Evolutionary conservation across 1,140 invertebrate species (phyloP).

Genomic region (Apolygus lucorum): DNA sequence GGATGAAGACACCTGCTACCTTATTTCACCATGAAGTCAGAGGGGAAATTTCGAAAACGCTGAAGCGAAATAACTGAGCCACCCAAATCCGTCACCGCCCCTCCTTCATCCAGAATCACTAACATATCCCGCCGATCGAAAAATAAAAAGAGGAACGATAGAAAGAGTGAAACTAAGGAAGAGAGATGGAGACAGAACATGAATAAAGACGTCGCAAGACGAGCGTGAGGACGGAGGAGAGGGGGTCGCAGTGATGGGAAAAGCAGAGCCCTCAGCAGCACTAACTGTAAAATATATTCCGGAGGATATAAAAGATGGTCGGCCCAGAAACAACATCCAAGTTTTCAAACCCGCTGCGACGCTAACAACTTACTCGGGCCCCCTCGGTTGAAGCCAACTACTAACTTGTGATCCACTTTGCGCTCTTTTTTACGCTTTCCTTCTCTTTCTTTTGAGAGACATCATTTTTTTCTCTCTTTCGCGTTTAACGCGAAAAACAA

Average conservation of each 20-base stretch:
- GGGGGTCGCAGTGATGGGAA: background rate
- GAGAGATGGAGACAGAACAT: too few species aligned
- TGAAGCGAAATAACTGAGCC: too few species aligned
- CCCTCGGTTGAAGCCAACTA: background rate
- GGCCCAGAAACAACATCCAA: background rate
- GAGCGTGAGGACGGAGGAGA: background rate
- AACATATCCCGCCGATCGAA: too few species aligned
- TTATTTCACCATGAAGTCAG: too few species aligned
- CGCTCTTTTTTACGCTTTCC: background rate
- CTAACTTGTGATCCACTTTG: background rate
- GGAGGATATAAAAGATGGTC: background rate
- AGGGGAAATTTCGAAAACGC: too few species aligned
- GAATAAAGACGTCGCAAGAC: too few species aligned
- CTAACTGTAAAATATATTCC: background rate
- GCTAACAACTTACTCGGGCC: background rate
- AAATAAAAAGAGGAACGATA: too few species aligned
- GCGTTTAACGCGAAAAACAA: too few species aligned
- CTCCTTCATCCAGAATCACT: too few species aligned
- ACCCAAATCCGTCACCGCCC: too few species aligned
- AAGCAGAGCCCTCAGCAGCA: background rate
- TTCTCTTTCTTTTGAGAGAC: background rate
- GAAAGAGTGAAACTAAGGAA: too few species aligned
- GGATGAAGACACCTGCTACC: too few species aligned
- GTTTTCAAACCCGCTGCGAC: background rate
- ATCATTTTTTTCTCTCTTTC: background rate